Base-by-base conservation (phyloP, 2,888 invertebrate genomes). In the Geotrupes spiniger region DNA sequence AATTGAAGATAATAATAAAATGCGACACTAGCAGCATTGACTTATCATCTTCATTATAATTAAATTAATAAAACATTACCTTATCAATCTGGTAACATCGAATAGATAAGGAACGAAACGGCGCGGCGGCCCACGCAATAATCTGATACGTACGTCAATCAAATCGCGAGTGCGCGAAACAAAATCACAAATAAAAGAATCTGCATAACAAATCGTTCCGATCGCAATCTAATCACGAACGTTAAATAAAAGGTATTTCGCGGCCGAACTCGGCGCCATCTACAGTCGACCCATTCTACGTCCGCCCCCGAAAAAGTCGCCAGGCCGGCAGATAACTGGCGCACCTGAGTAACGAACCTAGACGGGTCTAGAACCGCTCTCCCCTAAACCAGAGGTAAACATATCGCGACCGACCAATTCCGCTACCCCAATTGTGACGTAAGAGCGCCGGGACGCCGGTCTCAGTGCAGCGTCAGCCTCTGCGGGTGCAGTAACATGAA, bases 361-460 rank as follows among this genome's bases (percentile, higher is more conserved):
- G 40, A 49, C 40, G 42, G 50, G 46, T 48, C 27, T 14, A 14
- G 43, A 42, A 48, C 40, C 46, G 33, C 27, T 28, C 33, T 8
- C 40, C 36, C 27, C 25, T 11, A 11, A 26, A 46, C n/a, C 36
- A 41, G 46, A 44, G 6, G 21, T 21, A 21, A 21, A 21, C 21
- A 21, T 3, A 37, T 37, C 29, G 44, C 36, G 37, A 44, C 28
- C 37, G 37, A 37, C 28, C 37, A 44, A 37, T 36, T 33, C 33
- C 40, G 40, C 39, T 53, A 51, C 51, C 47, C 49, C 49, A 51
- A 53, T 49, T 45, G 57, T 64, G 64, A 64, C 64, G 64, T 64
- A 63, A 63, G 58, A 60, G 62, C 61, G 57, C 63, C 63, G 64
- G 65, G 64, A 64, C 63, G 62, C 61, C 61, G 55, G 59, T 59